A percentile compares a stretch with the other conserved stretches of the same genome.
phyloP scores from a whole-genome alignment of 2,797 vertebrate genomes.

The Sebastes kiyomatsui region DNA sequence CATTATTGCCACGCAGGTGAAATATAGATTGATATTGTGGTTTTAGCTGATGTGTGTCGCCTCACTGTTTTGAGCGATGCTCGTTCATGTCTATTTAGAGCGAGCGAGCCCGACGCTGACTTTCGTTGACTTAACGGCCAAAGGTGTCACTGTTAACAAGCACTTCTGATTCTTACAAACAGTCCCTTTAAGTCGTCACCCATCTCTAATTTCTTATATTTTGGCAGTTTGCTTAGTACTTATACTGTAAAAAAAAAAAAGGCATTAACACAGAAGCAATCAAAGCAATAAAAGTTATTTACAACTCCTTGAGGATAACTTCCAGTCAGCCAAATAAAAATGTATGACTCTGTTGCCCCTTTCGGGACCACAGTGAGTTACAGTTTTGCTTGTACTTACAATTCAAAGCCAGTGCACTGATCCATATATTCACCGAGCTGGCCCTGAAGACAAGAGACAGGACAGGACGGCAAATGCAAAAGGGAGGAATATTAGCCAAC shows the following conservation, averaged over 20 bases:
- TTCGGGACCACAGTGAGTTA: background rate
- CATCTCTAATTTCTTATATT: background rate
- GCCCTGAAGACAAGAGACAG: constrained; percentile 76
- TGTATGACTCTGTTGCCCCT: background rate
- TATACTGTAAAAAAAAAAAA: background rate
- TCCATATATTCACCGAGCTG: constrained; percentile 93
- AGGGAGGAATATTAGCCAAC: background rate
- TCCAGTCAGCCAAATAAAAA: background rate
- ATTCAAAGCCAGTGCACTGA: constrained; percentile 92
- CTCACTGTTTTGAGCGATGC: too few species aligned
- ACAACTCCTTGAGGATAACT: background rate
- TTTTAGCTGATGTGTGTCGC: too few species aligned
- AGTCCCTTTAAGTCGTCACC: background rate
- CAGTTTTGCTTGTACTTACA: constrained; percentile 85
- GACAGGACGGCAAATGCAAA: background rate
- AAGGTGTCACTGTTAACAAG: rapidly evolving
- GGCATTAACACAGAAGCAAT: background rate
- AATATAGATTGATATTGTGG: too few species aligned
- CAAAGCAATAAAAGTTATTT: background rate
- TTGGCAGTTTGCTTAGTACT: background rate
- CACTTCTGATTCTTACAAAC: too few species aligned
- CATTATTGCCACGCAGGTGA: rapidly evolving
- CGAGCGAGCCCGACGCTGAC: too few species aligned
- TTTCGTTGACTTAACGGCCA: too few species aligned
- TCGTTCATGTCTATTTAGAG: too few species aligned